phyloP scores from a whole-genome alignment of 2,888 invertebrate species.

The Chrysodeixis includens region DNA sequence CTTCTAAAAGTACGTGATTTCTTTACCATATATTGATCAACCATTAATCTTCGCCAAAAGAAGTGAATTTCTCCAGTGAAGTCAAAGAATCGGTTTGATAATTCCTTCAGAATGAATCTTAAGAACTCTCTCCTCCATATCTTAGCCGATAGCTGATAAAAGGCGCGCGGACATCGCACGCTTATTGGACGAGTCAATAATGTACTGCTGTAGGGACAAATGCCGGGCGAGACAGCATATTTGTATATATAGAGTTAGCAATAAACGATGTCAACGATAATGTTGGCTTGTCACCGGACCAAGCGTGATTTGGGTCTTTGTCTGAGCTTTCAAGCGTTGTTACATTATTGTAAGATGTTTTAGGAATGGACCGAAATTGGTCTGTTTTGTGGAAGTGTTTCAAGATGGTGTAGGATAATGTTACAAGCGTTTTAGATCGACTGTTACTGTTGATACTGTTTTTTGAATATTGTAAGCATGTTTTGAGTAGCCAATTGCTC shows the following conservation, averaged over 20 bases:
- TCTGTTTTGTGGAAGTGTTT: neutral
- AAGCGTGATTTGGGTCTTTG: constrained; percentile 67
- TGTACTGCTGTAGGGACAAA: constrained; percentile 77
- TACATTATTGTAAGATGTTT: constrained; percentile 18
- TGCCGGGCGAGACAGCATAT: constrained; percentile 70
- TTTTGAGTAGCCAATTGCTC: neutral
- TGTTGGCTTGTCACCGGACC: constrained; percentile 72
- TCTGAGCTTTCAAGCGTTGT: constrained; percentile 36
- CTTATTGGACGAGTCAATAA: constrained; percentile 89
- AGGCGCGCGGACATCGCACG: constrained; percentile 82
- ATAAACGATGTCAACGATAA: constrained; percentile 83
- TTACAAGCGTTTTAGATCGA: neutral
- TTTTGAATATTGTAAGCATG: neutral
- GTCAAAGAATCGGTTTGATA: too few relatives aligned
- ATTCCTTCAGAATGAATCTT: neutral
- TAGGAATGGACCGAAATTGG: neutral
- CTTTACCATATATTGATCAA: too few relatives aligned
- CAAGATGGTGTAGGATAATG: neutral
- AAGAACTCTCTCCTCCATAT: constrained; percentile 63
- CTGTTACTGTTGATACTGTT: neutral
- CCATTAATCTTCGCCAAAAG: too few relatives aligned
- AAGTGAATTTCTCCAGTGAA: too few relatives aligned
- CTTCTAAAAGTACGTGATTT: too few relatives aligned
- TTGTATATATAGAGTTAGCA: constrained; percentile 72
- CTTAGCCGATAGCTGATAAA: constrained; percentile 68